Evolutionary conservation across 1,140 invertebrate genomes (phyloP).

Genomic region (Pogonomyrmex californicus): DNA sequence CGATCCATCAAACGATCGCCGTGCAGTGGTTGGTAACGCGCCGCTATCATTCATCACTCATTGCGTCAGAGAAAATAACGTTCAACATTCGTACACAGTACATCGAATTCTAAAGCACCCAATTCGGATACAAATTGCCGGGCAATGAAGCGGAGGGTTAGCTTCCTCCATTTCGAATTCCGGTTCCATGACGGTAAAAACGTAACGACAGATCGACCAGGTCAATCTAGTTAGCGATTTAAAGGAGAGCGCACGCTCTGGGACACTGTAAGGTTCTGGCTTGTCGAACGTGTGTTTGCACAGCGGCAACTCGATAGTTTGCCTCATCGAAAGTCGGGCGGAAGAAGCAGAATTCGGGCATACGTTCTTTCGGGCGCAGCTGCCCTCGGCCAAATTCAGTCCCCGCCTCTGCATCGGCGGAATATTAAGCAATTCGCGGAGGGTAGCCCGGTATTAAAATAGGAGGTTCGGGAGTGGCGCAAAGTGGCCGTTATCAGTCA

Average conservation of each 20-base stretch:
- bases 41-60: constrained; percentile 13
- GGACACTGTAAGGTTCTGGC: constrained; percentile 16
- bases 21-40: constrained; percentile 24
- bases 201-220: constrained; percentile 49
- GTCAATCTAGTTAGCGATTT: constrained; percentile 51
- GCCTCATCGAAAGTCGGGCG: constrained; percentile 43
- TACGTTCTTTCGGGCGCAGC: constrained; percentile 38
- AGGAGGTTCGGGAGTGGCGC: constrained; percentile 70
- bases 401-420: constrained; percentile 70
- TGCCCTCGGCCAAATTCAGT: constrained; percentile 59
- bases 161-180: constrained; percentile 45
- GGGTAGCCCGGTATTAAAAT: constrained; percentile 78
- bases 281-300: constrained; percentile 48
- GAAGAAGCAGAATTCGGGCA: constrained; percentile 31
- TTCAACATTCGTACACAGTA: constrained; percentile 15
- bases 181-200: constrained; percentile 43
- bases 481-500: constrained; percentile 77
- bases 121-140: constrained; percentile 56
- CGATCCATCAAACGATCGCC: constrained; percentile 17
- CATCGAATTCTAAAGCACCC: constrained; percentile 42
- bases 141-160: constrained; percentile 45
- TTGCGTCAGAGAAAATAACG: constrained; percentile 21
- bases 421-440: constrained; percentile 79
- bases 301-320: constrained; percentile 32
- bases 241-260: constrained; percentile 45